Evolutionary conservation across 2,888 invertebrate genomes (phyloP), one percentile per base, ranked within the genome.

Genomic region (Urechis unicinctus): DNA sequence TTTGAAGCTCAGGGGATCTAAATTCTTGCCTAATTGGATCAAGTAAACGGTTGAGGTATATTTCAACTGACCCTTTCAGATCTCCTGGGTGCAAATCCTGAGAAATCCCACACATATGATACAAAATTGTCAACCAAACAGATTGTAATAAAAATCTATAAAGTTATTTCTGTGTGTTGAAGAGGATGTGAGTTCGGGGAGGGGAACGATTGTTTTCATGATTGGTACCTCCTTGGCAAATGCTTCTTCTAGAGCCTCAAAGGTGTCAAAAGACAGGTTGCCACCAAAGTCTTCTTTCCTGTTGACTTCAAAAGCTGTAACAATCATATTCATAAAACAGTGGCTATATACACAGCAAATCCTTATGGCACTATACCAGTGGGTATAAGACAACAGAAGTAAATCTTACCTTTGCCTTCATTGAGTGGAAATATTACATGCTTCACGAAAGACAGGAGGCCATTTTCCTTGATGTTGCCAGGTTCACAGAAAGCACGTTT

Each of bases 381-480:
- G n/a, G n/a, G n/a, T n/a, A n/a, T n/a, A 36, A 36, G 9, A 36
- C 9, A 36, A 9, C 9, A 9, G 36, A 36, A 36, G 17, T 17
- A 36, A 6, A 9, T 22, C 28, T 26, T 48, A 60, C 63, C 62
- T 48, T 53, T 21, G 29, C 50, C 49, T 47, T 55, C 47, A 6
- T 47, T 29, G 1, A 65, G 54, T 78, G 92, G 89, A 74, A 91
- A 91, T 21, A 97, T 80, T 3, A 98, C 96, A 80, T 91, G 86
- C 75, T 96, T 93, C 1, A 89, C 87, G 78, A 99, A 98, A 2
- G 95, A 86, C 29, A 99, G 81, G 3, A 98, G 83, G 21, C 97
- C 97, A 81, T 99, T 99, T 60, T 96, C 94, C 59, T 85, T 83
- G 52, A 91, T 85, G 73, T 95, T 95, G 44, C 95, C 94, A 1